These are phyloP conservation scores for Macaria liturata DNA, from an alignment of 2,888 invertebrate species.

Conservation along the genomic window DNA sequence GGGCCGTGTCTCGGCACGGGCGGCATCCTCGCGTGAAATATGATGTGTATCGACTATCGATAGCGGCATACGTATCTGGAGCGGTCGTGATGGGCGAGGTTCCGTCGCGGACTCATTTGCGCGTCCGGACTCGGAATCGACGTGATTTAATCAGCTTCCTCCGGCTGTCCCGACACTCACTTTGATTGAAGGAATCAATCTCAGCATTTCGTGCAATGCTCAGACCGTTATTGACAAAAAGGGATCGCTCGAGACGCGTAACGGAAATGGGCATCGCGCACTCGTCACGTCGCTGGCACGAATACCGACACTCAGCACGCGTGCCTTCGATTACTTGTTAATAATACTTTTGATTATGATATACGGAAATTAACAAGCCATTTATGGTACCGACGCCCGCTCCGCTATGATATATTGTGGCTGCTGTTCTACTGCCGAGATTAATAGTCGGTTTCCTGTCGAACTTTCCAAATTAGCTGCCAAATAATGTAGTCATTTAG, in stretches of 20 bases:
- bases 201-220: slow-evolving; percentile 72
- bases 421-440: slow-evolving; percentile 42
- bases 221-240: slow-evolving; percentile 78
- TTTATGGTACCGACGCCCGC: slow-evolving; percentile 45
- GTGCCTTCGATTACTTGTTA: slow-evolving; percentile 68
- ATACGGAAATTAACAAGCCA: slow-evolving; percentile 55
- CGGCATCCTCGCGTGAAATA: slow-evolving; percentile 46
- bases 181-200: slow-evolving; percentile 80
- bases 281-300: slow-evolving; percentile 75
- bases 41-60: slow-evolving; percentile 46
- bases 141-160: slow-evolving; percentile 79
- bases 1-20: slow-evolving; percentile 22
- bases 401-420: slow-evolving; percentile 44
- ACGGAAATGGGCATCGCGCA: slow-evolving; percentile 76
- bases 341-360: slow-evolving; percentile 55
- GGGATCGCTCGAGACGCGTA: slow-evolving; percentile 76
- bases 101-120: slow-evolving; percentile 67
- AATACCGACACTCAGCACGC: slow-evolving; percentile 70
- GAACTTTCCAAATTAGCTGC: slow-evolving; percentile 34
- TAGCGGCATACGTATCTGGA: slow-evolving; percentile 58
- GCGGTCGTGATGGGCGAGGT: slow-evolving; percentile 70
- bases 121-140: slow-evolving; percentile 63
- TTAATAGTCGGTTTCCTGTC: slow-evolving; percentile 36
- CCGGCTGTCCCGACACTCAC: slow-evolving; percentile 68
- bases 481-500: slow-evolving; percentile 31